Percentiles rank a stretch among this genome's conserved stretches.
Evolutionary conservation across 2,888 invertebrate genomes (phyloP).

Genomic region (Drosophila flavopinicola): DNA sequence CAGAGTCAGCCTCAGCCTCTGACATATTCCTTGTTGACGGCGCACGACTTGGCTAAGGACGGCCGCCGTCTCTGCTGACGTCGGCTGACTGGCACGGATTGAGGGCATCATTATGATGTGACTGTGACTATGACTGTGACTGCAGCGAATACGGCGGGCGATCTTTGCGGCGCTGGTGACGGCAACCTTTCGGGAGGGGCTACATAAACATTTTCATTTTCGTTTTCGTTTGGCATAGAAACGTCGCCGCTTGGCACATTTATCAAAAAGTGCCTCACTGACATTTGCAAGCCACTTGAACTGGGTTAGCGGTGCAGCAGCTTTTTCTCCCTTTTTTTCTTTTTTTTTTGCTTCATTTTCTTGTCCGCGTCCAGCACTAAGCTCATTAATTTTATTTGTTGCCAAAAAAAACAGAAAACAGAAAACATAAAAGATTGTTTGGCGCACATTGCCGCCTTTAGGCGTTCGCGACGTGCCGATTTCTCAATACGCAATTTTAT

Average conservation of each 20-base stretch:
- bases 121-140: conserved; percentile 39
- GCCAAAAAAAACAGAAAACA: conserved; percentile 27
- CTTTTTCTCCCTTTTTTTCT: conserved; percentile 1
- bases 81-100: conserved; percentile 62
- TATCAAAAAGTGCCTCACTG: conserved; percentile 73
- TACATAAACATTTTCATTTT: conserved; percentile 69
- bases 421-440: conserved; percentile 34
- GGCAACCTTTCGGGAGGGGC: conserved; percentile 75
- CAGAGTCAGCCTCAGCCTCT: conserved; percentile 59
- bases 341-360: conserved; percentile 7
- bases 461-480: conserved; percentile 47
- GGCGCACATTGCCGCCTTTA: conserved; percentile 29
- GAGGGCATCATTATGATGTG: conserved; percentile 79
- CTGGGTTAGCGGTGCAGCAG: conserved; percentile 63
- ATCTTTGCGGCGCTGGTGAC: background rate
- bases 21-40: conserved; percentile 79
- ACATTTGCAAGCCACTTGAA: conserved; percentile 74
- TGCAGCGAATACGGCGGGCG: conserved; percentile 4
- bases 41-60: conserved; percentile 72
- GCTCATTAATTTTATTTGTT: conserved; percentile 74
- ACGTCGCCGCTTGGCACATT: conserved; percentile 72
- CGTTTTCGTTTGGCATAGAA: conserved; percentile 71
- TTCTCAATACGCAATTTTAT: conserved; percentile 70
- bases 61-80: conserved; percentile 35
- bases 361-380: conserved; percentile 42